phyloP scores from a whole-genome alignment of 2,888 invertebrate species.

The Ctenicera cuprea region DNA sequence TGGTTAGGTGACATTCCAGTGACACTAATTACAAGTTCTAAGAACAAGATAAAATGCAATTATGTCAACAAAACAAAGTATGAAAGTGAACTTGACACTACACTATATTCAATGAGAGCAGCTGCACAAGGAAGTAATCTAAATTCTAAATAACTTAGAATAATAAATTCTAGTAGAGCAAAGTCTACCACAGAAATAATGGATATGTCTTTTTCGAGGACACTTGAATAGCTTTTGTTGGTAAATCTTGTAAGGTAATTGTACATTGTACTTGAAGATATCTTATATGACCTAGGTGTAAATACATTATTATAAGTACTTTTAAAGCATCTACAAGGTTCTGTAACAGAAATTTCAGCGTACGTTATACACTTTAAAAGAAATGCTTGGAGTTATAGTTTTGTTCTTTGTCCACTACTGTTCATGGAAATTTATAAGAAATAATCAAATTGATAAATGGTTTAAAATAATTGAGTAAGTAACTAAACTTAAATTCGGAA shows the following conservation, averaged over 20 bases:
- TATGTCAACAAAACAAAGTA: conserved; percentile 30
- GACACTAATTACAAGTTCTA: conserved; percentile 19
- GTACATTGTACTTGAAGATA: background rate
- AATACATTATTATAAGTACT: conserved; percentile 32
- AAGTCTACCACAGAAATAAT: conserved; percentile 41
- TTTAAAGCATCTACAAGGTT: conserved; percentile 41
- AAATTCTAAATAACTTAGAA: conserved; percentile 51
- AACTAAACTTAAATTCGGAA: too few species aligned
- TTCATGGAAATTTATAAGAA: background rate
- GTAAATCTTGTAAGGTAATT: conserved; percentile 18
- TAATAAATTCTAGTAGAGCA: conserved; percentile 41
- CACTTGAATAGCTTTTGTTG: conserved; percentile 42
- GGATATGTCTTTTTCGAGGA: conserved; percentile 51
- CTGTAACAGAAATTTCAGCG: conserved; percentile 16
- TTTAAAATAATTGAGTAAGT: too few species aligned
- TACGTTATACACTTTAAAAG: background rate
- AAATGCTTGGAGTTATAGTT: background rate
- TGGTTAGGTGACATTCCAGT: conserved; percentile 38
- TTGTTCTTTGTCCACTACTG: background rate
- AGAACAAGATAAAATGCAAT: conserved; percentile 36
- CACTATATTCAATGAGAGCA: conserved; percentile 48
- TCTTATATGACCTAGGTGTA: conserved; percentile 30
- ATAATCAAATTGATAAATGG: background rate
- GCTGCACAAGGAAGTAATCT: conserved; percentile 57
- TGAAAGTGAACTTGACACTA: conserved; percentile 53